Conservation (phyloP, 2,888 invertebrate genomes). For the Apeira syringaria region DNA sequence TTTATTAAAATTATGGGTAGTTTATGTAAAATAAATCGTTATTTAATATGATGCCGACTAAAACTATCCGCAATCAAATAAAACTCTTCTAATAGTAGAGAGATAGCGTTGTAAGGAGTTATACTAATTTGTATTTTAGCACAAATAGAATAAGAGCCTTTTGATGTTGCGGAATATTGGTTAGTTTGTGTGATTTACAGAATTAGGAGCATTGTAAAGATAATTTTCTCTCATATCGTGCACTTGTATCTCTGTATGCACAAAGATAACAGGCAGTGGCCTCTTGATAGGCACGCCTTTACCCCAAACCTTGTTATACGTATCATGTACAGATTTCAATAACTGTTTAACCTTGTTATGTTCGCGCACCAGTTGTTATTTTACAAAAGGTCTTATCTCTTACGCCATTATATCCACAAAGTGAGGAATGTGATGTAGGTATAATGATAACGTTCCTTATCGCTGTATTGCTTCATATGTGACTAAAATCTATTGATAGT, state of each 20-base stretch:
- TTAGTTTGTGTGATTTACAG: no score
- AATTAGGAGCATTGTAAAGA: no score
- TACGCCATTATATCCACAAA: conserved; percentile 27
- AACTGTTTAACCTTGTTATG: conserved; percentile 28
- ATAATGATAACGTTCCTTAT: conserved; percentile 46
- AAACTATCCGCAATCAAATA: no score
- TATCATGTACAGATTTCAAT: conserved; percentile 16
- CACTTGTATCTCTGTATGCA: conserved; percentile 1
- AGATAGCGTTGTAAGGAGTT: no score
- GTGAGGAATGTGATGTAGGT: conserved; percentile 42
- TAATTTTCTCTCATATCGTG: not conserved
- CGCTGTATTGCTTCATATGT: conserved; percentile 31
- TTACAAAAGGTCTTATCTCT: conserved; percentile 33
- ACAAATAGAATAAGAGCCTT: no score
- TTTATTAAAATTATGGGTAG: no score
- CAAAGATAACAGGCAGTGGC: conserved; percentile 3
- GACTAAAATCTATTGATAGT: conserved; percentile 28
- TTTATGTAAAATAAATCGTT: no score
- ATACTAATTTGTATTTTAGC: no score
- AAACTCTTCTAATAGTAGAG: no score
- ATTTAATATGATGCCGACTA: no score
- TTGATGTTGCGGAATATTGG: no score
- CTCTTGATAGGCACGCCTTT: conserved; percentile 11
- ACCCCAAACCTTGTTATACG: conserved; percentile 3
- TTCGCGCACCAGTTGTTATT: conserved; percentile 33